Conservation (phyloP, 2,113 vertebrate species). For the Rhineura floridana region DNA sequence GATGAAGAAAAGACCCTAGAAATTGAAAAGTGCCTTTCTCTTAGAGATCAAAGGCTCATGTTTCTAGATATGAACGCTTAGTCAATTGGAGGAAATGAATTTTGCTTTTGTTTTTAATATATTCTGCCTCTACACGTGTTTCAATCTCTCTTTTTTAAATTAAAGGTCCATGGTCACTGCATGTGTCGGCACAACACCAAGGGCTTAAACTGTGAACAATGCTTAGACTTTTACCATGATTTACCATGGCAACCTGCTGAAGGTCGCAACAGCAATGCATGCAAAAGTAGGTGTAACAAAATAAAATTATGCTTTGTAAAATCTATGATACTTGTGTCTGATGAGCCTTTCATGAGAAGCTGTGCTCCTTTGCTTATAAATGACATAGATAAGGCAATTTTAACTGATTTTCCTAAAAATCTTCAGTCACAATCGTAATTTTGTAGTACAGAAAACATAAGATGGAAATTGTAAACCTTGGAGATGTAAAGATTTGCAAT, state of each 20-base stretch:
- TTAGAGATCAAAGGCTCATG: background rate
- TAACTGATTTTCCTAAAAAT: background rate
- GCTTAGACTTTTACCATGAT: conserved; percentile 94
- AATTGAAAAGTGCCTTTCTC: background rate
- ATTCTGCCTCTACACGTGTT: background rate
- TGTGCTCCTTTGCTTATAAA: background rate
- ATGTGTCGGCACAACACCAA: conserved; percentile 97
- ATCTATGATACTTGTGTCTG: background rate
- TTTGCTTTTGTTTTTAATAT: background rate
- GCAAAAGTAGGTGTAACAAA: conserved; percentile 85
- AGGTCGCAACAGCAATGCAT: conserved; percentile 93
- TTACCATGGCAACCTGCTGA: conserved; percentile 95
- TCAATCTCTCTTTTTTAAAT: conserved; percentile 8
- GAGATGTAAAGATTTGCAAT: background rate
- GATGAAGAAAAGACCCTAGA: background rate
- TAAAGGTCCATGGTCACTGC: conserved; percentile 94
- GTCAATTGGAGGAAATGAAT: background rate
- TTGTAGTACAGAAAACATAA: background rate
- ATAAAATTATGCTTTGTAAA: background rate
- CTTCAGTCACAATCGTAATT: background rate
- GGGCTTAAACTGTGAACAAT: conserved; percentile 95
- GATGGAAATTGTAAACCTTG: background rate
- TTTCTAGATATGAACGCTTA: background rate
- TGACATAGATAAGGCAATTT: background rate
- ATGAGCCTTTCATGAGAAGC: background rate